Evolutionary conservation across 2,113 vertebrate species (phyloP), one percentile per base, ranked within the genome.

Genomic region (Alouatta palliata): DNA sequence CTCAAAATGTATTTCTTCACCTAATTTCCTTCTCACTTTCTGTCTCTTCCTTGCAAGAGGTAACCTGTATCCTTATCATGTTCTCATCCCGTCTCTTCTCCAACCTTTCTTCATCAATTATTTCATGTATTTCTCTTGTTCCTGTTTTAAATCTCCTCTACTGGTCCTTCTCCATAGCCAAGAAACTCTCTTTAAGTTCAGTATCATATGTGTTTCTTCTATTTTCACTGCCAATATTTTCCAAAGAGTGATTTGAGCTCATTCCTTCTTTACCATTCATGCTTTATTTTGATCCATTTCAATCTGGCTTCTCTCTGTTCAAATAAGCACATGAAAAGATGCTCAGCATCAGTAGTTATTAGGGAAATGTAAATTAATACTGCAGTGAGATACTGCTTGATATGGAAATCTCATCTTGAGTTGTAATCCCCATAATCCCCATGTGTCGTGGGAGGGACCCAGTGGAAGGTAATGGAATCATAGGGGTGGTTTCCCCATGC

Each of bases 161-260:
- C 19, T 85, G 19, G 25, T 77, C 54, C 47, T 79, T 91, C 58
- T 68, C 37, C 81, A 23, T 43, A 47, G 66, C 52, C 76, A 77
- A 7, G 35, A 85, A 71, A 5, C 40, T 32, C 25, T 40, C 47
- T 83, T 75, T 77, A 56, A 84, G 19, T 61, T 93, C 21, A 56
- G 21, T 27, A 20, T 40, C 64, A 3, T n/a, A 0, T 40, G 32
- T 90, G n/a, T 37, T 47, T 58, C 61, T 95, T 80, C 88, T 32
- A 43, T 94, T 91, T 94, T 61, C 49, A 66, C 43, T 79, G 30
- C 45, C 68, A 66, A 85, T 23, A 83, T 64, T 77, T 85, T 96
- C 70, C 56, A 77, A 61, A 35, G 75, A 49, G 37, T 49, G 68
- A 23, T 70, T 80, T 92, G 37, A 90, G 27, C 20, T 52, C 27